These are phyloP conservation scores for Hemiscyllium ocellatum DNA, from an alignment of 2,113 vertebrate genomes.

Conservation along the genomic window DNA sequence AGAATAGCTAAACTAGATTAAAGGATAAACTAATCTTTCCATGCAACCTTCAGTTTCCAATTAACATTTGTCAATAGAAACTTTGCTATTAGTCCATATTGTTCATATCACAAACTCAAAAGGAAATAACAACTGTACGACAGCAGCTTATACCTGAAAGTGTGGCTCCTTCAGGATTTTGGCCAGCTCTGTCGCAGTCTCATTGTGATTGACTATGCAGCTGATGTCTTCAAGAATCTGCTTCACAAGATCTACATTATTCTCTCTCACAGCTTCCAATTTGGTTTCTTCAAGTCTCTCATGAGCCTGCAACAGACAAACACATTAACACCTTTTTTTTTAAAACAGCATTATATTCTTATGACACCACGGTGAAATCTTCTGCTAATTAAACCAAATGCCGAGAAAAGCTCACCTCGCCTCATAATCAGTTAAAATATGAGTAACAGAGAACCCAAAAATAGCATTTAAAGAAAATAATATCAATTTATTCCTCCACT, in stretches of 20 bases:
- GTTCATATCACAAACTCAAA: background rate
- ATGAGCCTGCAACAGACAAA: slow-evolving; percentile 68
- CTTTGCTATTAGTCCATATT: background rate
- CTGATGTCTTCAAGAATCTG: slow-evolving; percentile 89
- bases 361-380: too few species aligned
- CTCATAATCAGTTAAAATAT: too few species aligned
- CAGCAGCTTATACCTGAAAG: slow-evolving; percentile 70
- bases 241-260: slow-evolving; percentile 82
- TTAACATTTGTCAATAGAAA: background rate
- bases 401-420: too few species aligned
- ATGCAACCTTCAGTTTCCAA: background rate
- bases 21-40: background rate
- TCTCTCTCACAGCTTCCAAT: slow-evolving; percentile 84
- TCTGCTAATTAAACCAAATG: too few species aligned
- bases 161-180: slow-evolving; percentile 88
- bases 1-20: background rate
- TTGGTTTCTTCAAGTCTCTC: slow-evolving; percentile 87
- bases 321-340: background rate
- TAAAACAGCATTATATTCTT: background rate
- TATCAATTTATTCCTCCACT: too few species aligned
- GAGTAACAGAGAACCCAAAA: too few species aligned
- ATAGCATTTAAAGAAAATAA: too few species aligned
- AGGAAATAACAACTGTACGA: background rate
- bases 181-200: slow-evolving; percentile 73
- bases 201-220: slow-evolving; percentile 66